Evolutionary conservation across 2,888 invertebrate genomes (phyloP), one percentile per base, ranked within the genome.

Genomic region (Coenonympha arcania): DNA sequence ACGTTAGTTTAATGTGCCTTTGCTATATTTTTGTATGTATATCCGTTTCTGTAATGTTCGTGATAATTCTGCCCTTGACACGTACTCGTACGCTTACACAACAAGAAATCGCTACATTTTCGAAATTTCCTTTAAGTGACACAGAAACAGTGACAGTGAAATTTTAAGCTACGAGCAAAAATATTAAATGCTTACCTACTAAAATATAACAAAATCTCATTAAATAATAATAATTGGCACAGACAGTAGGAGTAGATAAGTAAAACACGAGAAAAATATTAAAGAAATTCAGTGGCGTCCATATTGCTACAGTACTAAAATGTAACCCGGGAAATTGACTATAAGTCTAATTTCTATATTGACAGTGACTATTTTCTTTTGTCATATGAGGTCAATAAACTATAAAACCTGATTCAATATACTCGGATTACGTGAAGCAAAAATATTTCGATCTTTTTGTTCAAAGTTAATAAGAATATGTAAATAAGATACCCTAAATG

Each of bases 311-410:
- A n/a, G n/a, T n/a, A n/a, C n/a, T n/a, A n/a, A n/a, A n/a, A n/a
- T n/a, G n/a, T 6, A 30, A 13, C 24, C 48, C 41, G 22, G 57
- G 50, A 55, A 48, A 56, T 54, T 54, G 45, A 50, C 48, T 54
- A 53, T 58, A 59, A 55, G 57, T 47, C 59, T 51, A 42, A 59
- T 56, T 61, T 58, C 49, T 53, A 53, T 58, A 56, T 55, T 49
- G 42, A 48, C 59, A 31, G 47, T 53, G 16, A 43, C 24, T 24
- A 36, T 30, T 41, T 4, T 13, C 37, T 46, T 56, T 41, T 55
- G 57, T 55, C 54, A 58, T 51, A 47, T 36, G 44, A 52, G 59
- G 54, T 59, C 55, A 59, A 47, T 48, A 52, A 56, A 54, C 58
- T 47, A 50, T 31, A 50, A 52, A 50, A 50, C 53, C 50, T 46